phyloP scores from a whole-genome alignment of 2,113 vertebrate species.

The Danionella cerebrum region DNA sequence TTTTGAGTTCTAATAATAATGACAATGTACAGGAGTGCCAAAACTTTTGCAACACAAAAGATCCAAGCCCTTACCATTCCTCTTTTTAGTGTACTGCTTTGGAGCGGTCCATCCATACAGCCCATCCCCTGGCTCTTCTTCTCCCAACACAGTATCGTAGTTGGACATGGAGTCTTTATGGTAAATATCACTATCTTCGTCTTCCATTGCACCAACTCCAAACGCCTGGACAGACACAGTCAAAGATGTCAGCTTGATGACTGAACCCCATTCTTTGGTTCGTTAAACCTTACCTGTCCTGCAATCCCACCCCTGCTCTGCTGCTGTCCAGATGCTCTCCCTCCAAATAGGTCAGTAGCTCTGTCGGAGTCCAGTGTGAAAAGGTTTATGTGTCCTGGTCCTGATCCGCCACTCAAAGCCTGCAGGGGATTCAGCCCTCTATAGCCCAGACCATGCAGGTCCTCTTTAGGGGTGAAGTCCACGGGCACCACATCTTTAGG shows the following conservation, averaged over 20 bases:
- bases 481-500: conserved; percentile 85
- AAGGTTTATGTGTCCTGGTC: conserved; percentile 63
- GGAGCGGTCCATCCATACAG: conserved; percentile 95
- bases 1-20: too few species aligned
- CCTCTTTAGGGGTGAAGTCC: conserved; percentile 74
- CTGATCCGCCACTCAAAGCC: conserved; percentile 65
- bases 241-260: background rate
- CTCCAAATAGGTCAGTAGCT: conserved; percentile 65
- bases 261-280: too few species aligned
- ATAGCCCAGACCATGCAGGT: conserved; percentile 86
- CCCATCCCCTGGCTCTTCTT: conserved; percentile 86
- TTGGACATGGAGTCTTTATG: conserved; percentile 79
- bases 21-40: too few species aligned
- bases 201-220: conserved; percentile 88
- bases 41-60: background rate
- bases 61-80: conserved; percentile 41
- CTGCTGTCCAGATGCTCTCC: conserved; percentile 47
- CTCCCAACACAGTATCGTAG: conserved; percentile 79
- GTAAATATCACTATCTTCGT: conserved; percentile 92
- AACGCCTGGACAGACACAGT: conserved; percentile 70
- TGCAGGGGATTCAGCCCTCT: conserved; percentile 78
- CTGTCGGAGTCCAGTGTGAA: conserved; percentile 65
- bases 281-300: conserved; percentile 71
- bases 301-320: conserved; percentile 80
- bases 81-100: conserved; percentile 69